Evolutionary conservation across 2,113 vertebrate species (phyloP).

Genomic region (Pelobates fuscus): DNA sequence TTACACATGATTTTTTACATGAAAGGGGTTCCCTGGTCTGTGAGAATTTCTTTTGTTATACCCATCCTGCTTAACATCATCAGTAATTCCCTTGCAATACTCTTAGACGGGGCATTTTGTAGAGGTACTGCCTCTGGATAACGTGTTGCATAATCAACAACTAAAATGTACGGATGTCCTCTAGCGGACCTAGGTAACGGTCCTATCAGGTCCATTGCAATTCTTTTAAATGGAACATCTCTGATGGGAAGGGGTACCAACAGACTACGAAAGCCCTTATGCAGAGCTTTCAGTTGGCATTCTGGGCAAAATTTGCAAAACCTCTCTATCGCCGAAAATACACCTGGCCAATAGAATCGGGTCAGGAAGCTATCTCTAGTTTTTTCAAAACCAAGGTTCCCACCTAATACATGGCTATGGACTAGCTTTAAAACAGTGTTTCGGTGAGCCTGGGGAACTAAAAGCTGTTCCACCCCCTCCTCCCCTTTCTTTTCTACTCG

Average conservation of each 20-base stretch:
- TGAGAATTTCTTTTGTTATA: neutral
- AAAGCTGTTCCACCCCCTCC: neutral
- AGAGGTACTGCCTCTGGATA: neutral
- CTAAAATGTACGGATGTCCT: neutral
- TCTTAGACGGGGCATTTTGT: neutral
- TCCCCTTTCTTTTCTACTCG: neutral
- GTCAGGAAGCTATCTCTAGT: neutral
- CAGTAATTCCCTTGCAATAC: neutral
- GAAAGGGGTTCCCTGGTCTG: slow-evolving; percentile 2
- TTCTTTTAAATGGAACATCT: neutral
- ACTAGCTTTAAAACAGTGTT: neutral
- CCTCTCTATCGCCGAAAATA: neutral
- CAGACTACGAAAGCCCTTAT: neutral
- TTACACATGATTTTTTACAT: neutral
- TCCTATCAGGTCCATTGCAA: neutral
- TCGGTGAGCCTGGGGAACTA: neutral
- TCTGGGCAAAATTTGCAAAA: neutral
- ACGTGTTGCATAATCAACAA: neutral
- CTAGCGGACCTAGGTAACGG: neutral
- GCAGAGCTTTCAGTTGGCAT: neutral
- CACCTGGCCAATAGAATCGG: neutral
- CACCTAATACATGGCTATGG: neutral
- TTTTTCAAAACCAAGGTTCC: neutral
- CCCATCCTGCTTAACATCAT: neutral
- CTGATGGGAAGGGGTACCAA: no score